These are phyloP conservation scores for Venustaconcha ellipsiformis DNA, from an alignment of 1,140 invertebrate species.

Conservation along the genomic window DNA sequence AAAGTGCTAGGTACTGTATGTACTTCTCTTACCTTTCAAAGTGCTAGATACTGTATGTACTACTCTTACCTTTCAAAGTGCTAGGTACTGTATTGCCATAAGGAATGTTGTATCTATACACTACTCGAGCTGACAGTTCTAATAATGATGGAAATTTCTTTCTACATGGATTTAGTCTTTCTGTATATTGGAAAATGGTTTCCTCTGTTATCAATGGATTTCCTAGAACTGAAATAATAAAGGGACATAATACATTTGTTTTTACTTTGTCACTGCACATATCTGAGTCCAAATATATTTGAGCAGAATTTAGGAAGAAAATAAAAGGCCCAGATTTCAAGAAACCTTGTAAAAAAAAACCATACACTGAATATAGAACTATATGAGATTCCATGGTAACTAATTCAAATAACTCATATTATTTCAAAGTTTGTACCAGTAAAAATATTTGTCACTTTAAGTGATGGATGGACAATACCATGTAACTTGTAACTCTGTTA, in stretches of 20 bases:
- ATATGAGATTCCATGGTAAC: no score
- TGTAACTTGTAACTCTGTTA: no score
- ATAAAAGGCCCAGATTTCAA: no score
- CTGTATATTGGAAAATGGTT: neutral
- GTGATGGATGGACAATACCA: no score
- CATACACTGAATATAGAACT: no score
- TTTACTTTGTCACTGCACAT: no score
- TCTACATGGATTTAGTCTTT: constrained; percentile 6
- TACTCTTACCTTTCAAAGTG: constrained; percentile 33
- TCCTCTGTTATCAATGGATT: constrained; percentile 34
- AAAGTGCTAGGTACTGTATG: constrained; percentile 32
- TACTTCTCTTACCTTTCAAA: neutral
- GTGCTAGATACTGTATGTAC: neutral
- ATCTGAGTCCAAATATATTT: no score
- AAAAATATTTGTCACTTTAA: no score
- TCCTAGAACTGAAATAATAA: constrained; percentile 35
- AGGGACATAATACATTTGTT: neutral
- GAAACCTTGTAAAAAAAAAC: no score
- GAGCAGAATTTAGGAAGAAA: no score
- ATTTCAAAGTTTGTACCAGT: no score
- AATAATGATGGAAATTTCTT: constrained; percentile 23
- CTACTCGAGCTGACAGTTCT: constrained; percentile 12
- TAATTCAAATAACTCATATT: no score
- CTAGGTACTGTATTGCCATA: constrained; percentile 26
- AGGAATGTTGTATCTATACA: constrained; percentile 24